Evolutionary conservation across 2,113 vertebrate species (phyloP).

Genomic region (Sialia sialis): DNA sequence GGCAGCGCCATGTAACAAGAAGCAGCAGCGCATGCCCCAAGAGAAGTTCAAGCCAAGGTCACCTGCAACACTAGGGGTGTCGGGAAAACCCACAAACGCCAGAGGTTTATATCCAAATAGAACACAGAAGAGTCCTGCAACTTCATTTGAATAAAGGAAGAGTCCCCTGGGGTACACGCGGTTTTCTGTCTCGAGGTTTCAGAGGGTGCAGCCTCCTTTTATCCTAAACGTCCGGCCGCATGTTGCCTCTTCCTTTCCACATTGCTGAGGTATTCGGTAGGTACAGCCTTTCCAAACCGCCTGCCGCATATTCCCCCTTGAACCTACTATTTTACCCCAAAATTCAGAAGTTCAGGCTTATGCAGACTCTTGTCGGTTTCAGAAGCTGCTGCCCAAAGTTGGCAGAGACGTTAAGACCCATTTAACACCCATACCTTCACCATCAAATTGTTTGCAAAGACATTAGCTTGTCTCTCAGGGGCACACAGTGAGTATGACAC

Average conservation of each 20-base stretch:
- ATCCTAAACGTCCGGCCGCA: accelerated
- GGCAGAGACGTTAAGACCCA: neutral
- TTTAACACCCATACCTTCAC: neutral
- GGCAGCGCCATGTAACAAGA: neutral
- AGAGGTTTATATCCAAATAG: neutral
- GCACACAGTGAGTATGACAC: neutral
- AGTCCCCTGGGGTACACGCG: accelerated
- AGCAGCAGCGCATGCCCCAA: accelerated
- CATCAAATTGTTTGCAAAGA: neutral
- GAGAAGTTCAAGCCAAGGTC: neutral
- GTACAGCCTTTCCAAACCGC: neutral
- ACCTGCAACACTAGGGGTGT: neutral
- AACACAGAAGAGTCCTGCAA: neutral
- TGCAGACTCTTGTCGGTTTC: neutral
- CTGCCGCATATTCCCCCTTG: neutral
- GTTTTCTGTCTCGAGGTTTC: accelerated
- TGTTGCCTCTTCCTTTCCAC: neutral
- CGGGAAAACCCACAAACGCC: neutral
- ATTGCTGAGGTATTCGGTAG: neutral
- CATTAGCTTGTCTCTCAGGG: neutral
- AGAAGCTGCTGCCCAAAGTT: neutral
- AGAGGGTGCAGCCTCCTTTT: accelerated
- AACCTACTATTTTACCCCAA: neutral
- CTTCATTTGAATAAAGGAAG: neutral
- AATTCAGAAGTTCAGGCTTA: neutral